phyloP scores from a whole-genome alignment of 2,888 invertebrate genomes.

The Coleophora flavipennella region DNA sequence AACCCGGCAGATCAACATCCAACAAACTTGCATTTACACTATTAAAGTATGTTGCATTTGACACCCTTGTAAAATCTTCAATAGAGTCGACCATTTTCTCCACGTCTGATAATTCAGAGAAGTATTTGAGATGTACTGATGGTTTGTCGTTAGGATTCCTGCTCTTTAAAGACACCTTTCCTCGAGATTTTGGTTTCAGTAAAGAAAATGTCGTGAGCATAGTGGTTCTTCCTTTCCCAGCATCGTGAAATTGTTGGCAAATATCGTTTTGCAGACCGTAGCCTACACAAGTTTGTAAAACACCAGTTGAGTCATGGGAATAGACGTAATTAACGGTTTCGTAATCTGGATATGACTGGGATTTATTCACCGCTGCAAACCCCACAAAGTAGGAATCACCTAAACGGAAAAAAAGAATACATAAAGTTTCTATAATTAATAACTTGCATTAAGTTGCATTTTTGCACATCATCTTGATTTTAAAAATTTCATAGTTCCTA shows the following conservation, averaged over 20 bases:
- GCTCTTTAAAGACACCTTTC: neutral
- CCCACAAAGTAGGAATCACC: neutral
- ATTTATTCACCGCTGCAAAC: neutral
- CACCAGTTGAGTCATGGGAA: neutral
- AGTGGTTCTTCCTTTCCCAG: neutral
- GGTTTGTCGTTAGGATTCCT: neutral
- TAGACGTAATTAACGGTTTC: neutral
- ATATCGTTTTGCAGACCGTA: neutral
- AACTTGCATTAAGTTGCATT: too few relatives aligned
- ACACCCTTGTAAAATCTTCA: neutral
- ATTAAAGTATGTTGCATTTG: neutral
- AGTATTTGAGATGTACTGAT: neutral
- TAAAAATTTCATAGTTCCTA: too few relatives aligned
- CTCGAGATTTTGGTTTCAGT: neutral
- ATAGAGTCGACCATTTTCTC: neutral
- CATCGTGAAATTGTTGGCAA: neutral
- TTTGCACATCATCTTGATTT: too few relatives aligned
- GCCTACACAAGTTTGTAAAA: neutral
- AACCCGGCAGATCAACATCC: neutral
- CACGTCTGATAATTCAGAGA: neutral
- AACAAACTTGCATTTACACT: neutral
- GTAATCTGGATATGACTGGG: neutral
- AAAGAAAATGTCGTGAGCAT: neutral
- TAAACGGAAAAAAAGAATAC: too few relatives aligned
- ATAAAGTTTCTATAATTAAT: too few relatives aligned